Evolutionary conservation across 1,140 invertebrate species (phyloP), one percentile per base, ranked within the genome.

Genomic region (Drosophila sturtevanti): DNA sequence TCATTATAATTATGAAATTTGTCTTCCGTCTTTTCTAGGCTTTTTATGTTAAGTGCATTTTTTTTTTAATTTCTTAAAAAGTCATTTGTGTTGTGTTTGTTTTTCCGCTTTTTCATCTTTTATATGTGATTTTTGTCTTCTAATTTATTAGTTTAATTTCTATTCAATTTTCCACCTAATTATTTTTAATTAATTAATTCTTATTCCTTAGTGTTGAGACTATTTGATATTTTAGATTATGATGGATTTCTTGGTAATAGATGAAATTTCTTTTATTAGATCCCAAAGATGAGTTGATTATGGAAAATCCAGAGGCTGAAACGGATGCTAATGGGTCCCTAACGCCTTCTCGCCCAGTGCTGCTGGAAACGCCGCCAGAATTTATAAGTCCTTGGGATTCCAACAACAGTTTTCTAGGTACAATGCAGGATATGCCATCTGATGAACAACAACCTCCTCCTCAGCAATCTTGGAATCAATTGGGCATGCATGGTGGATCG

Each of bases 341-440:
- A 52, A 62, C 81, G 22, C 63, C 79, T 18, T 56, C 74, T 10
- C 81, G 87, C 14, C 90, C 90, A 0, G 81, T 87, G 35, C 35
- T 91, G 55, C 63, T 91, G 16, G 87, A 91, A 61, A 91, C 90
- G 31, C 90, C 90, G 14, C 24, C 74, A 10, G 90, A 91, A 22
- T 91, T 90, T 71, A 16, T 72, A 12, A 80, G 69, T 37, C 69
- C 74, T 16, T 91, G 89, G 89, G 89, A 91, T 61, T 24, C 71
- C 9, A 74, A 62, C 41, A 90, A 69, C 41, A 80, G 54, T 55
- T 86, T 86, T 61, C 22, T 79, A 34, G 63, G 63, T 1, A 12
- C 81, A 27, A 63, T 89, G 62, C 63, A 65, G 22, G 84, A 90
- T 24, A 81, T 79, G 76, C 65, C 77, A 21, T 34, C 56, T 22